Conservation (phyloP, 2,888 invertebrate genomes). For the Carabus problematicus region DNA sequence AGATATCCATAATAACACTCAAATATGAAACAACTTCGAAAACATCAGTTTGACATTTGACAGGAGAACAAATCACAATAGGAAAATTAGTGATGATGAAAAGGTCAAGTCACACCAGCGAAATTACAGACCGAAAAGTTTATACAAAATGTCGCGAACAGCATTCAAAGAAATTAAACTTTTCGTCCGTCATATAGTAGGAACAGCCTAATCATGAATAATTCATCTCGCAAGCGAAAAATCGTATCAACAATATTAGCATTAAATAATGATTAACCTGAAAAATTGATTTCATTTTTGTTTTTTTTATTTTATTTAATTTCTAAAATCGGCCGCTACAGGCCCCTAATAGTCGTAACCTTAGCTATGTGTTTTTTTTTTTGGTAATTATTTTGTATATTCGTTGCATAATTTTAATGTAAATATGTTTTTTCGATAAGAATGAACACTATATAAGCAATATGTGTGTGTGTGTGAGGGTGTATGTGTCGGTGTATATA, state of each 20-base stretch:
- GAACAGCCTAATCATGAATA: constrained; percentile 1
- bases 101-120: too few species aligned
- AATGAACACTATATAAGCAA: constrained; percentile 38
- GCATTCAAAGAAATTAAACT: too few species aligned
- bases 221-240: neutral
- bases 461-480: neutral
- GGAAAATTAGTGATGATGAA: too few species aligned
- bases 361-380: constrained; percentile 15
- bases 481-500: neutral
- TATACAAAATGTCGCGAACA: too few species aligned
- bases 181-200: neutral
- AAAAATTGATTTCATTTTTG: constrained; percentile 7
- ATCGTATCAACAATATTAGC: neutral
- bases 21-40: too few species aligned
- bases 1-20: too few species aligned
- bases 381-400: constrained; percentile 29
- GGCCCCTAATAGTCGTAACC: constrained; percentile 12
- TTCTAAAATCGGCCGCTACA: constrained; percentile 18
- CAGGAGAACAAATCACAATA: too few species aligned
- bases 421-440: constrained; percentile 29
- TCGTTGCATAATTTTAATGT: constrained; percentile 37
- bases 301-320: constrained; percentile 8
- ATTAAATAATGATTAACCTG: constrained; percentile 3
- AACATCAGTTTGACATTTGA: too few species aligned
- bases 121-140: too few species aligned